phyloP scores from a whole-genome alignment of 2,888 invertebrate species.

The Carcina quercana region DNA sequence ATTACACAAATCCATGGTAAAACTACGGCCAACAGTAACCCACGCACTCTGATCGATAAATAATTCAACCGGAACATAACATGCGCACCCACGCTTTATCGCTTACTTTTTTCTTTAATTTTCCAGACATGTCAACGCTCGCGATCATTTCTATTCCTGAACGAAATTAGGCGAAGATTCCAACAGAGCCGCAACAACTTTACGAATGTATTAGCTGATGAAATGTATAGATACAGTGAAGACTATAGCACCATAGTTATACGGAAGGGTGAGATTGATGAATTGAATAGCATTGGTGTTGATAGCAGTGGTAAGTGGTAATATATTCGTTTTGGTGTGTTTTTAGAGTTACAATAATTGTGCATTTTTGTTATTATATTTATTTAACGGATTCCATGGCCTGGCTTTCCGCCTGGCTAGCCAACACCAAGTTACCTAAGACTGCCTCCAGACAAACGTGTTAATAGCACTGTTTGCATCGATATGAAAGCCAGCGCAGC shows the following conservation, averaged over 20 bases:
- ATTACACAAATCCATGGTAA: too few relatives aligned
- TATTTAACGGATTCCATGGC: too few relatives aligned
- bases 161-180: conserved; percentile 90
- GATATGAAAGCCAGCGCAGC: too few relatives aligned
- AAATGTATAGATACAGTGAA: conserved; percentile 93
- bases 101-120: not conserved
- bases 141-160: conserved; percentile 90
- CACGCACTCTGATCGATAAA: too few relatives aligned
- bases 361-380: too few relatives aligned
- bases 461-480: too few relatives aligned
- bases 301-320: conserved; percentile 87
- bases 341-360: not conserved
- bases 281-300: conserved; percentile 94
- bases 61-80: too few relatives aligned
- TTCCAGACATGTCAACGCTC: conserved; percentile 92
- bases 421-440: too few relatives aligned
- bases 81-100: not conserved
- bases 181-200: conserved; percentile 88
- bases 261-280: conserved; percentile 92
- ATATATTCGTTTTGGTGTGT: too few relatives aligned
- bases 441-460: too few relatives aligned
- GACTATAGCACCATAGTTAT: conserved; percentile 87
- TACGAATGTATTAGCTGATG: conserved; percentile 82
- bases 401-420: too few relatives aligned
- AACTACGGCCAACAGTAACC: too few relatives aligned